Evolutionary conservation across 1,140 invertebrate species (phyloP).

Genomic region (Microplitis demolitor): DNA sequence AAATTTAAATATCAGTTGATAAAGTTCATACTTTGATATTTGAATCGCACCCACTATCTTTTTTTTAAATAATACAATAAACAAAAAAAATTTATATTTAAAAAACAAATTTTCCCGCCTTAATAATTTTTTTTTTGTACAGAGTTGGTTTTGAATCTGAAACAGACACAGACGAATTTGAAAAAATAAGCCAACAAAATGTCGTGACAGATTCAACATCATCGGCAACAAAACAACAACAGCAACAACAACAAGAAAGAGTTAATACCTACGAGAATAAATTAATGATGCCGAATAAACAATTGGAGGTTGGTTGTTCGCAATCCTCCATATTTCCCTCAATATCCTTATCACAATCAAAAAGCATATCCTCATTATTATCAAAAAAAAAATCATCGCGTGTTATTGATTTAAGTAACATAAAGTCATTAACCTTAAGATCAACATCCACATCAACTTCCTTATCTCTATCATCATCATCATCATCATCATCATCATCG

Average conservation of each 20-base stretch:
- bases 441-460: too few relatives aligned
- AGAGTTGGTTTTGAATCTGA: constrained; percentile 77
- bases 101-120: not conserved
- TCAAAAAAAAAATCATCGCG: not conserved
- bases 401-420: too few relatives aligned
- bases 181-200: constrained; percentile 71
- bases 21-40: too few relatives aligned
- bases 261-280: constrained; percentile 44
- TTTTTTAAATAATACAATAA: too few relatives aligned
- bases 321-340: constrained; percentile 51
- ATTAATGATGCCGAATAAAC: constrained; percentile 45
- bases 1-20: too few relatives aligned
- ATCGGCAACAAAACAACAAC: constrained; percentile 4
- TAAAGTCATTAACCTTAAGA: too few relatives aligned
- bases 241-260: too few relatives aligned
- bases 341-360: constrained; percentile 47
- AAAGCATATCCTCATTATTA: constrained; percentile 49
- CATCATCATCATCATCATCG: constrained; percentile 46
- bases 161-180: constrained; percentile 83
- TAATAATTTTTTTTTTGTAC: constrained; percentile 33
- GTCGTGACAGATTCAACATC: constrained; percentile 58
- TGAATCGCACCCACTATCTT: not conserved
- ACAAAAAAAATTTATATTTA: not conserved
- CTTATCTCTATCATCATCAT: constrained; percentile 42
- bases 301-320: constrained; percentile 61